Base-by-base conservation (phyloP, 2,113 vertebrate genomes). In the Pholis gunnellus region DNA sequence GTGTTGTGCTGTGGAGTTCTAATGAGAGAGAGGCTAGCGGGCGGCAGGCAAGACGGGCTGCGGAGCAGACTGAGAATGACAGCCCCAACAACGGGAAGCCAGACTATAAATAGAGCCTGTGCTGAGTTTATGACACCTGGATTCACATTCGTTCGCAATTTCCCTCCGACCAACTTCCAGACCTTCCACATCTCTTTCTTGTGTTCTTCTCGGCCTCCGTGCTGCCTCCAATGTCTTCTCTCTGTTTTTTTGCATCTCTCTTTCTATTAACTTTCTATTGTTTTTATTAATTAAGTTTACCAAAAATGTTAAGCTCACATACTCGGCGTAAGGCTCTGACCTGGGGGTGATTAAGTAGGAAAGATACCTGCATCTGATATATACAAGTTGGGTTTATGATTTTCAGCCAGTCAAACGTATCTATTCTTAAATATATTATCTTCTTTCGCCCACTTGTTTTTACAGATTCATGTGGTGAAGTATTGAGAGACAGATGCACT, bases 31-130 rank as follows among this genome's bases (percentile, higher is more conserved):
- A 27, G 75, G 81, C 72, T 52, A 25, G 74, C 67, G 48, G 83
- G 86, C 48, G 59, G 78, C 74, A 64, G 80, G 72, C 81, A 73
- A 83, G 74, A 64, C 36, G 29, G 75, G 86, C 83, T 85, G 89
- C 78, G 57, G 81, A 85, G 79, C 85, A 67, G 61, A 60, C 61
- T 6, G 65, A 74, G 82, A 75, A 63, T 80, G 89, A 88, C 88
- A 90, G 84, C 70, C 85, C 73, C 59, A 54, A 36, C 87, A 82
- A 84, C 68, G 13, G 84, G 87, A 59, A 46, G 85, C 75, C 31
- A 8, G 42, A 34, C 89, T 89, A 93, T 87, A 89, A 89, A 92
- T 93, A 91, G 84, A 91, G n/a, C 72, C 74, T 57, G 84, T 59
- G 80, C 78, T 52, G 83, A 66, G 73, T 82, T 75, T 46, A 75